These are phyloP conservation scores for Asobara japonica DNA, from an alignment of 1,140 invertebrate genomes.

Conservation along the genomic window DNA sequence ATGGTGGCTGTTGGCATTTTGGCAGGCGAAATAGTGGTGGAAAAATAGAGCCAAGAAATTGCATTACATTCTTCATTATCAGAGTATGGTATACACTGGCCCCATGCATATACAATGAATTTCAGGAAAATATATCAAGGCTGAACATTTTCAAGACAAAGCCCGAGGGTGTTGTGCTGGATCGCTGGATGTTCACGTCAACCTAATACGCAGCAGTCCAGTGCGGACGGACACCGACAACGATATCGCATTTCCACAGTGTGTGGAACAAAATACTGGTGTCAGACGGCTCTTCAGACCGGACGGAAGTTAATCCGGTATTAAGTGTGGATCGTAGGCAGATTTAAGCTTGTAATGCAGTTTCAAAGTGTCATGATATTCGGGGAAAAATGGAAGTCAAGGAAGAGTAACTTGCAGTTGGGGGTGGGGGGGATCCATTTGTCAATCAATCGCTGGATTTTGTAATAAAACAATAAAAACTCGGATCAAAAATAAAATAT, in stretches of 20 bases:
- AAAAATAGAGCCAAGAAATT: not conserved
- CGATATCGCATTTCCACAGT: constrained; percentile 51
- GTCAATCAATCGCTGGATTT: too few species aligned
- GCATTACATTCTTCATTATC: not conserved
- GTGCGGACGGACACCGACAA: constrained; percentile 34
- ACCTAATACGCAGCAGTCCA: not conserved
- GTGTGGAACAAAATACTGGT: constrained; percentile 25
- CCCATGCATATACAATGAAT: not conserved
- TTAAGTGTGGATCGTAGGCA: constrained; percentile 39
- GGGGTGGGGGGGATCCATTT: not conserved
- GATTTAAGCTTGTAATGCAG: constrained; percentile 37
- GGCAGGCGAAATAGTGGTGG: not conserved
- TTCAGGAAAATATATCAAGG: not conserved
- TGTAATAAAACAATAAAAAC: too few species aligned
- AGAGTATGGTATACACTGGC: too few species aligned
- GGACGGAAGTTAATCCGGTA: constrained; percentile 34
- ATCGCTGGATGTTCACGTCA: constrained; percentile 44
- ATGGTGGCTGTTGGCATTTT: not conserved
- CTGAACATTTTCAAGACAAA: not conserved
- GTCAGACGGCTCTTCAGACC: not conserved
- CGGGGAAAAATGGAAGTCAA: not conserved
- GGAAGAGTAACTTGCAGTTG: not conserved
- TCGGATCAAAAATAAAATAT: too few species aligned
- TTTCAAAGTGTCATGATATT: constrained; percentile 24
- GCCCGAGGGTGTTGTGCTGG: constrained; percentile 1